These are phyloP conservation scores for Melanophora roralis DNA, from an alignment of 2,888 invertebrate genomes.

Conservation along the genomic window DNA sequence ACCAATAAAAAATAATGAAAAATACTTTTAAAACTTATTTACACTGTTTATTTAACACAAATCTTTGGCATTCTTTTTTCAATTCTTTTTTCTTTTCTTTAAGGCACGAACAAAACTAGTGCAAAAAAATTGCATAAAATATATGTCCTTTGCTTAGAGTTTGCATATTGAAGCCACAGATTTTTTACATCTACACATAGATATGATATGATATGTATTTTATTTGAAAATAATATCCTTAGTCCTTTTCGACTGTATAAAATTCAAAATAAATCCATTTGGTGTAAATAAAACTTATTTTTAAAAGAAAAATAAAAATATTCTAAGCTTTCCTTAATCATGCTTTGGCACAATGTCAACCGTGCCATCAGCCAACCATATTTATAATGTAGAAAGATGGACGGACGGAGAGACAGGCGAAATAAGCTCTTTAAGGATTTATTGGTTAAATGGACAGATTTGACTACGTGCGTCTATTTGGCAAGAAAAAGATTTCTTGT, in stretches of 20 bases:
- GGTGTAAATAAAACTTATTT: slow-evolving; percentile 56
- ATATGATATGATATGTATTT: not conserved
- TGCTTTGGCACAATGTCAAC: slow-evolving; percentile 52
- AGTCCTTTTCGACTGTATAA: slow-evolving; percentile 15
- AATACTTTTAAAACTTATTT: slow-evolving; percentile 35
- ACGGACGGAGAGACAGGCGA: slow-evolving; percentile 64
- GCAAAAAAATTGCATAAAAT: not conserved
- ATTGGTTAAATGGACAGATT: slow-evolving; percentile 77
- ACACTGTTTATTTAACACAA: slow-evolving; percentile 70
- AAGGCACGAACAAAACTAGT: slow-evolving; percentile 8
- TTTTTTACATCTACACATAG: slow-evolving; percentile 7
- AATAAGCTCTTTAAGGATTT: slow-evolving; percentile 77
- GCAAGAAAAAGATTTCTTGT: not conserved
- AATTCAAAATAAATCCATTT: slow-evolving; percentile 48
- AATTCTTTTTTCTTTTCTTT: not conserved
- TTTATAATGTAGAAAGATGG: slow-evolving; percentile 70
- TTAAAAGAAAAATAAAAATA: slow-evolving; percentile 12
- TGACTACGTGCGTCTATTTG: slow-evolving; percentile 71
- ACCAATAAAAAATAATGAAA: not conserved
- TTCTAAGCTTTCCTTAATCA: slow-evolving; percentile 35
- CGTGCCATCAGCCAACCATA: slow-evolving; percentile 63
- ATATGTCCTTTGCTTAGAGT: slow-evolving; percentile 5
- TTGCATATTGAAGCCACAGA: slow-evolving; percentile 20
- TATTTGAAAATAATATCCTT: slow-evolving; percentile 48
- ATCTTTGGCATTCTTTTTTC: slow-evolving; percentile 47